Evolutionary conservation across 2,888 invertebrate genomes (phyloP), one percentile per base, ranked within the genome.

Genomic region (Caenorhabditis sulstoni): DNA sequence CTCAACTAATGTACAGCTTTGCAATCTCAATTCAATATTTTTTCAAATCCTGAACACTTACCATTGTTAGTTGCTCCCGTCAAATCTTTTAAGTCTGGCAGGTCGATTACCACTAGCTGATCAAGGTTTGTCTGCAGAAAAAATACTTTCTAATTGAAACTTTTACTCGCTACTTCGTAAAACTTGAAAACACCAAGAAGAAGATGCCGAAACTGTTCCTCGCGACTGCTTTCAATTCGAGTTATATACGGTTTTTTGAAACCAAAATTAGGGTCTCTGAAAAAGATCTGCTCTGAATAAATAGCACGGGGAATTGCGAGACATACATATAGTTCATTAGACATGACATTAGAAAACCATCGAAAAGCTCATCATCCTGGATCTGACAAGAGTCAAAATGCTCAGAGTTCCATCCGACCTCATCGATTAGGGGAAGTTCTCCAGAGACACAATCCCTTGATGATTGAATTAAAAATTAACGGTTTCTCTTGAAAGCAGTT

Each of bases 211-310:
- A 64, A 64, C 16, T 22, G 50, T 7, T 39, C 41, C 49, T 49
- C 61, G 18, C 49, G n/a, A n/a, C 59, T 61, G 45, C 37, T 61
- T 61, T 47, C 47, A 61, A 47, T 58, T 44, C 35, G 47, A 45
- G 59, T 47, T 47, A 61, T 47, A 61, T 61, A 37, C 20, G 37
- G 47, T 29, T 29, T 29, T 29, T 29, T 3, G 29, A 5, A 7
- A 29, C 3, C 29, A 29, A 29, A 29, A 29, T 23, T 3, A 16
- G 59, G 45, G 29, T 59, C 59, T 39, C 57, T 58, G 57, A 58
- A 57, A 37, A 39, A 14, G 16, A 29, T n/a, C n/a, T n/a, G n/a
- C n/a, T n/a, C n/a, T n/a, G n/a, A n/a, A n/a, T n/a, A n/a, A n/a
- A n/a, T n/a, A n/a, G n/a, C n/a, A n/a, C n/a, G n/a, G n/a, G 9